These are phyloP conservation scores for Cromileptes altivelis DNA, from an alignment of 2,113 vertebrate species.

Conservation along the genomic window DNA sequence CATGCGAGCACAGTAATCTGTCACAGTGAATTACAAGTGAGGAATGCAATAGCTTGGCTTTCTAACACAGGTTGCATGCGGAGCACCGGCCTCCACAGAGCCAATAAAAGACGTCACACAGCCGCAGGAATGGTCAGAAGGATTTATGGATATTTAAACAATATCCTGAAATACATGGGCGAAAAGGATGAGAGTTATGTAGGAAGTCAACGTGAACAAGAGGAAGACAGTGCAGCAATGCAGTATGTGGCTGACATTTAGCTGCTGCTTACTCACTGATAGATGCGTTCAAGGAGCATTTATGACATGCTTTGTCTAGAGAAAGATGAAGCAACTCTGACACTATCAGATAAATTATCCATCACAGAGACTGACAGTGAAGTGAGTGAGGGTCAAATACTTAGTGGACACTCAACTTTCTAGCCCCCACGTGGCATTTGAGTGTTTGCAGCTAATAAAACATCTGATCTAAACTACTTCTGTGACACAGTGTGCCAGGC, in stretches of 20 bases:
- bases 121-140: neutral
- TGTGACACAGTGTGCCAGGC: constrained; percentile 34
- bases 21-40: constrained; percentile 40
- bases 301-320: neutral
- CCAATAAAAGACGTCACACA: constrained; percentile 37
- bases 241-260: neutral
- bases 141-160: constrained; percentile 39
- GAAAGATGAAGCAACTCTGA: neutral
- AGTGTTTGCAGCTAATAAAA: neutral
- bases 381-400: neutral
- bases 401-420: neutral
- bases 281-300: neutral
- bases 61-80: constrained; percentile 27
- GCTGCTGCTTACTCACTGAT: neutral
- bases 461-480: constrained; percentile 11
- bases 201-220: neutral
- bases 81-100: neutral
- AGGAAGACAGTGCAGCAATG: constrained; percentile 8
- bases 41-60: constrained; percentile 25
- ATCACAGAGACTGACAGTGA: neutral
- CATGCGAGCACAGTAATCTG: constrained; percentile 17
- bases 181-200: neutral
- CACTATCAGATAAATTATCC: neutral
- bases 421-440: neutral
- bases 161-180: constrained; percentile 30